phyloP scores from a whole-genome alignment of 2,888 invertebrate genomes.

The Euphydryas editha region DNA sequence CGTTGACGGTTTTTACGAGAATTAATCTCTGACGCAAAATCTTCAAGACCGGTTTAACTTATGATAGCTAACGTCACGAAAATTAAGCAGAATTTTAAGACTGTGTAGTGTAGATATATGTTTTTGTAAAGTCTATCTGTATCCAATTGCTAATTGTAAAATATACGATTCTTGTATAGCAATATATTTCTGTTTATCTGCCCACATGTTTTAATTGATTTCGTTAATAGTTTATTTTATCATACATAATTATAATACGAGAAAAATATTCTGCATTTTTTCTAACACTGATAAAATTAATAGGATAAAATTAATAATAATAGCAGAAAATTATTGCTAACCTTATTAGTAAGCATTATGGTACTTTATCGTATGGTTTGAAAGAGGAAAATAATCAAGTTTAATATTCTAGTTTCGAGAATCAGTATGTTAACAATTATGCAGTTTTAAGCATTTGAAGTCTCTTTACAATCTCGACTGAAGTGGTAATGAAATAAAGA shows the following conservation, averaged over 20 bases:
- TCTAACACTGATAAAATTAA: no score
- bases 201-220: no score
- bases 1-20: slow-evolving; percentile 16
- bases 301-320: no score
- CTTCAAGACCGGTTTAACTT: slow-evolving; percentile 11
- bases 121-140: background rate
- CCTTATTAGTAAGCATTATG: no score
- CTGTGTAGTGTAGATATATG: background rate
- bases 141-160: background rate
- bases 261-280: no score
- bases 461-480: background rate
- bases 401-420: slow-evolving; percentile 1
- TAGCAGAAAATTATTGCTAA: no score
- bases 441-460: background rate
- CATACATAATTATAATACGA: no score
- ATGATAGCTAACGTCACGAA: slow-evolving; percentile 2
- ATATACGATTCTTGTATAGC: background rate
- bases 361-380: no score
- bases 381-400: background rate
- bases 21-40: slow-evolving; percentile 19
- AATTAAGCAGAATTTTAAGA: background rate
- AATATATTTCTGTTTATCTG: no score
- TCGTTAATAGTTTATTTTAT: no score
- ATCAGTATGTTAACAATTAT: background rate
- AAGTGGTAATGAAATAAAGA: background rate